These are phyloP conservation scores for Sisyra nigra DNA, from an alignment of 2,888 invertebrate genomes.

Conservation along the genomic window DNA sequence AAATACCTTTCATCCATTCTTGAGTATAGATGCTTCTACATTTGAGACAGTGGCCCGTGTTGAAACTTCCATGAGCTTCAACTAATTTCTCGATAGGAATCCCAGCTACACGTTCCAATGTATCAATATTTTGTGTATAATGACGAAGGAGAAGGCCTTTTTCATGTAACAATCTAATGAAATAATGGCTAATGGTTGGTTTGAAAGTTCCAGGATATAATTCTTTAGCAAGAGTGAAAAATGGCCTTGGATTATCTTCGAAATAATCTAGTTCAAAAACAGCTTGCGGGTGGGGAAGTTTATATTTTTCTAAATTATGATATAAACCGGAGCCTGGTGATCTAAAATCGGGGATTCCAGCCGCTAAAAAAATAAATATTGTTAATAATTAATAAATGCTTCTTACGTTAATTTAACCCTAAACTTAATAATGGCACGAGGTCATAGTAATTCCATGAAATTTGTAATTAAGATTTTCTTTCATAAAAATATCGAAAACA, in stretches of 20 bases:
- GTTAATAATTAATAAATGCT: slow-evolving; percentile 16
- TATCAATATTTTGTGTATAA: slow-evolving; percentile 88
- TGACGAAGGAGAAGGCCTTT: slow-evolving; percentile 63
- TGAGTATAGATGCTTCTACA: slow-evolving; percentile 58
- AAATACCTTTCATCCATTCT: slow-evolving; percentile 71
- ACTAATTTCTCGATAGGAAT: slow-evolving; percentile 71
- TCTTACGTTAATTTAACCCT: slow-evolving; percentile 2
- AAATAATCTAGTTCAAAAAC: slow-evolving; percentile 88
- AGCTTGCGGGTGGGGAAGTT: slow-evolving; percentile 79
- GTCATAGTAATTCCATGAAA: slow-evolving; percentile 3
- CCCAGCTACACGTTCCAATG: slow-evolving; percentile 73
- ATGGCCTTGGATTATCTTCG: slow-evolving; percentile 75
- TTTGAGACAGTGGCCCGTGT: slow-evolving; percentile 68
- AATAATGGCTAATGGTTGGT: slow-evolving; percentile 85
- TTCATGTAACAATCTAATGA: slow-evolving; percentile 67
- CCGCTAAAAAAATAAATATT: slow-evolving; percentile 39
- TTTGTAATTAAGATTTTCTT: slow-evolving; percentile 8
- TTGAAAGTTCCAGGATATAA: slow-evolving; percentile 74
- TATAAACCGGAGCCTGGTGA: slow-evolving; percentile 87
- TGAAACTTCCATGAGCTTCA: slow-evolving; percentile 91
- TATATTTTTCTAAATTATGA: slow-evolving; percentile 78
- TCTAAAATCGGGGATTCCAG: slow-evolving; percentile 93
- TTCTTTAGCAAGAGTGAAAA: slow-evolving; percentile 81
- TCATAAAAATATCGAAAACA: slow-evolving; percentile 9
- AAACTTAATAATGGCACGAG: slow-evolving; percentile 8